Base-by-base conservation (phyloP, 2,113 vertebrate species). In the Piprites chloris region DNA sequence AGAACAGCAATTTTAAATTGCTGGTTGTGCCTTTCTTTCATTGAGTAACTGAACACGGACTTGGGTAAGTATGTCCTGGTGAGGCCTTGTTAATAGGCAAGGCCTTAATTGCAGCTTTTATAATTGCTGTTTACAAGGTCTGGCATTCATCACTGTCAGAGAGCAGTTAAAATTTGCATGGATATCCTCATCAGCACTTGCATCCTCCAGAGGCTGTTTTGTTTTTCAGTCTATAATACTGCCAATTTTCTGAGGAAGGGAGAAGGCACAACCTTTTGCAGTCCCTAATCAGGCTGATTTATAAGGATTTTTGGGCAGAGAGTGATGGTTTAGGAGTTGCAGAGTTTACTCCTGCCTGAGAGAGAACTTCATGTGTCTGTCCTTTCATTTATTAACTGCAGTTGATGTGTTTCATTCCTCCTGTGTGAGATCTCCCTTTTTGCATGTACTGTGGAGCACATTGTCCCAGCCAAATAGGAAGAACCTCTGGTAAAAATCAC, bases 61-160 rank as follows among this genome's bases (percentile, higher is more conserved):
- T 79, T 52, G 20, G 49, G 2, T 81, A 74, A 87, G 62, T 66
- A 27, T 24, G 30, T 63, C 16, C 30, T 63, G 30, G 30, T 80
- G 71, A 83, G 78, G 44, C 0, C 52, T 78, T 47, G 28, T 28
- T 95, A 81, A 72, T 44, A 76, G 81, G 67, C 62, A 59, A 37
- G 58, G 52, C 59, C 41, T 96, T 85, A 89, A 89, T 42, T 96
- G 50, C 24, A 72, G 46, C 75, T 85, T 76, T 78, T 88, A 1
- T 94, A 96, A 96, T 94, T 93, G 62, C 52, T 96, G 62, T 94
- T 96, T 96, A 87, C 93, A 20, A 46, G 30, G 84, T 37, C 61
- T 87, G 47, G 68, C 77, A 46, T 65, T 95, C 81, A 32, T 91
- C 50, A n/a, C 21, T 73, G 81, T 41, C 33, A 80, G 14, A 15